phyloP scores from a whole-genome alignment of 2,888 invertebrate genomes.

The Drosophila nr. perissopoda region DNA sequence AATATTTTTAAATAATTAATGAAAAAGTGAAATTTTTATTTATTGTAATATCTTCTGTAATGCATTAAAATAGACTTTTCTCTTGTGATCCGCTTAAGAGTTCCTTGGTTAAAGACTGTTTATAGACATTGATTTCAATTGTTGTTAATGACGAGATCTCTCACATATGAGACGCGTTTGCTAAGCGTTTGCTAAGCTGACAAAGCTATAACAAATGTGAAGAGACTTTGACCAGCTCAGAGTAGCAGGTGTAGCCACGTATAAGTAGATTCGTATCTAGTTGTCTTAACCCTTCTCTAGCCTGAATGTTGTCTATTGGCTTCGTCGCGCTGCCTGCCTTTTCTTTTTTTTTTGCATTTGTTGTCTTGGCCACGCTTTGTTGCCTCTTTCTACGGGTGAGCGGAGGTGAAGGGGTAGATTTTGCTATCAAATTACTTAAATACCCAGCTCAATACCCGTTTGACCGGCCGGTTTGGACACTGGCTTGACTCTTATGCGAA shows the following conservation, averaged over 20 bases:
- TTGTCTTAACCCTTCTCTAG: slow-evolving; percentile 4
- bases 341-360: slow-evolving; percentile 9
- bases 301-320: background rate
- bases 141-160: background rate
- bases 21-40: background rate
- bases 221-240: background rate
- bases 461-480: slow-evolving; percentile 38
- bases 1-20: background rate
- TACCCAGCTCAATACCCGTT: slow-evolving; percentile 61
- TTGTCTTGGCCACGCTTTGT: slow-evolving; percentile 34
- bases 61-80: too few relatives aligned
- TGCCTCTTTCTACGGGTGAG: slow-evolving; percentile 5
- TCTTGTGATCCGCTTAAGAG: background rate
- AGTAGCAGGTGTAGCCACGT: background rate
- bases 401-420: background rate
- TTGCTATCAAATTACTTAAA: slow-evolving; percentile 47
- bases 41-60: too few relatives aligned
- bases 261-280: slow-evolving; percentile 16
- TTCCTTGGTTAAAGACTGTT: too few relatives aligned
- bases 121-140: too few relatives aligned
- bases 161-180: too few relatives aligned
- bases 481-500: slow-evolving; percentile 11
- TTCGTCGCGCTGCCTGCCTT: background rate
- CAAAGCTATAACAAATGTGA: background rate
- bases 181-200: background rate